These are phyloP conservation scores for Pycnonotus jocosus DNA, from an alignment of 2,113 vertebrate species.

Conservation along the genomic window DNA sequence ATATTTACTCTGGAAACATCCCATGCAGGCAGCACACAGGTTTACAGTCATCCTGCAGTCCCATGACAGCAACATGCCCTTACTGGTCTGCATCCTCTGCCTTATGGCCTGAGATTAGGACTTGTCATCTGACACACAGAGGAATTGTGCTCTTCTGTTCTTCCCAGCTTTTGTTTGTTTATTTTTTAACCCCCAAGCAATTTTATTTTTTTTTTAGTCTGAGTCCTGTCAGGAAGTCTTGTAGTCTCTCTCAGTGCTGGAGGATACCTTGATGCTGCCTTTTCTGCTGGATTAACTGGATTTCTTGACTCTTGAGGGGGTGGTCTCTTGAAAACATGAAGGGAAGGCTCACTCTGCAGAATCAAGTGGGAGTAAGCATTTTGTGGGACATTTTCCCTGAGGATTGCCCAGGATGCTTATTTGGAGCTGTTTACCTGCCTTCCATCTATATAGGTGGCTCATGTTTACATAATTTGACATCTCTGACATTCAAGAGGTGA, in stretches of 20 bases:
- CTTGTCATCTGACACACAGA: neutral
- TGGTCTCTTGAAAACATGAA: neutral
- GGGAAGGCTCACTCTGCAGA: neutral
- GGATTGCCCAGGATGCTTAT: neutral
- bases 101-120: neutral
- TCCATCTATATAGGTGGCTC: neutral
- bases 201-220: neutral
- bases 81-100: neutral
- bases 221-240: neutral
- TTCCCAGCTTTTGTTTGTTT: neutral
- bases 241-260: neutral
- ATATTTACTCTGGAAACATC: constrained; percentile 27
- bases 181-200: neutral
- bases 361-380: neutral
- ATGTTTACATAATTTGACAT: neutral
- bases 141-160: neutral
- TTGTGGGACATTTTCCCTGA: neutral
- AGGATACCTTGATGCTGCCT: neutral
- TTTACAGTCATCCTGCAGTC: neutral
- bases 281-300: neutral
- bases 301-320: neutral
- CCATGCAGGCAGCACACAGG: neutral
- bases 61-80: neutral
- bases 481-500: neutral
- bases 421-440: neutral